These are phyloP conservation scores for Amblyteles armatorius DNA, from an alignment of 2,888 invertebrate species.

Conservation along the genomic window DNA sequence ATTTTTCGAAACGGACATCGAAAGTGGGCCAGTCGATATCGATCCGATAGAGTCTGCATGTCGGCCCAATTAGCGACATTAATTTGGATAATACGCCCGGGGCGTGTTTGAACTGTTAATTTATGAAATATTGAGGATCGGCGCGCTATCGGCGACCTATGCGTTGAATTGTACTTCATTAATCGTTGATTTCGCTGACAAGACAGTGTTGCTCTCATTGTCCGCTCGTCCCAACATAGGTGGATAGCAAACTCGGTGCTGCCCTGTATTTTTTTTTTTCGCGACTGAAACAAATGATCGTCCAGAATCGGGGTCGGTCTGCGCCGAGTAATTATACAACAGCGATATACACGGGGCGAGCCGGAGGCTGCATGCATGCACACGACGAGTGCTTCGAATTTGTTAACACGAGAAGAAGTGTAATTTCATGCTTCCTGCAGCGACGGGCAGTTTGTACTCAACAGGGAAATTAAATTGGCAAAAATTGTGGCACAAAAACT, in stretches of 20 bases:
- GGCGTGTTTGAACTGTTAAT: not conserved
- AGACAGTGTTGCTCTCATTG: not conserved
- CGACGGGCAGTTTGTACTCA: conserved; percentile 6
- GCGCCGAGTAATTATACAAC: not conserved
- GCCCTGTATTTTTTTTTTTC: not conserved
- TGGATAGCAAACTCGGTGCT: not conserved
- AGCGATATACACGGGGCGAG: no score
- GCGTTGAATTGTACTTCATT: not conserved
- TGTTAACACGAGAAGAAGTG: conserved; percentile 26
- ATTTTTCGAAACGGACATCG: not conserved
- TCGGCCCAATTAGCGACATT: not conserved
- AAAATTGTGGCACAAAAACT: conserved; percentile 22
- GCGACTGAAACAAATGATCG: not conserved
- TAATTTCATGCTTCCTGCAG: conserved; percentile 1
- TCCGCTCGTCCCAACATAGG: not conserved
- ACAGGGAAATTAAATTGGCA: conserved; percentile 44
- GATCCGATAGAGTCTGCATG: not conserved
- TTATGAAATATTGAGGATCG: not conserved
- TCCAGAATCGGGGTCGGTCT: not conserved
- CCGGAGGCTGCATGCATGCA: no score
- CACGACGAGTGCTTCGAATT: not conserved
- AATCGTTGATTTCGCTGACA: not conserved
- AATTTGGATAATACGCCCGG: not conserved
- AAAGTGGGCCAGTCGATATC: not conserved
- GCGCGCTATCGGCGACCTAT: not conserved